Percentiles rank a stretch among this genome's conserved stretches.
These are phyloP conservation scores for Micronycteris hirsuta DNA, from an alignment of 2,113 vertebrate species.

Conservation along the genomic window DNA sequence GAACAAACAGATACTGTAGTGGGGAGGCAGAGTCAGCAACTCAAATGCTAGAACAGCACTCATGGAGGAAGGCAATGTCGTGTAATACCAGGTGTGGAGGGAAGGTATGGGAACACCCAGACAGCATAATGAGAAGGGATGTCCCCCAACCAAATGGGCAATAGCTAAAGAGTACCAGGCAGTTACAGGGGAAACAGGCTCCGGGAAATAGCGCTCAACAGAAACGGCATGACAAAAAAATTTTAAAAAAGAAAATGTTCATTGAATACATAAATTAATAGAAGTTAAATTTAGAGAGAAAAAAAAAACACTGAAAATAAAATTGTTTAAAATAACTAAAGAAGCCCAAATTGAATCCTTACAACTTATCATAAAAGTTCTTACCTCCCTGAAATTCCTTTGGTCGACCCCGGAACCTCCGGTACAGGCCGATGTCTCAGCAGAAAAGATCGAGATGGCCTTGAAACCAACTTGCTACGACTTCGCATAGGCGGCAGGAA, in stretches of 20 bases:
- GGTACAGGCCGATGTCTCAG: constrained; percentile 93
- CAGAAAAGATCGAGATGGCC: constrained; percentile 83
- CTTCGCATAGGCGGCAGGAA: constrained; percentile 50
- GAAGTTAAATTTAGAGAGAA: background rate
- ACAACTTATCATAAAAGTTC: background rate
- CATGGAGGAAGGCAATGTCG: background rate
- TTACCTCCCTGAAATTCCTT: constrained; percentile 78
- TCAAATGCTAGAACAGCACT: background rate
- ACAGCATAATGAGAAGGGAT: background rate
- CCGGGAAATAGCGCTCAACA: background rate
- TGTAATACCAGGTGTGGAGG: background rate
- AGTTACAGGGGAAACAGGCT: background rate
- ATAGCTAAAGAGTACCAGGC: background rate
- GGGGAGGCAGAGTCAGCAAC: background rate
- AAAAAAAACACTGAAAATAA: background rate
- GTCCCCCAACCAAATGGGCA: background rate
- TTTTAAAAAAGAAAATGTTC: background rate
- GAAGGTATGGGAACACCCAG: background rate
- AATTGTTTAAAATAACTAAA: background rate
- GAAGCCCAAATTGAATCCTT: background rate
- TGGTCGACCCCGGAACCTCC: constrained; percentile 82
- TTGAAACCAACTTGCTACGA: constrained; percentile 59
- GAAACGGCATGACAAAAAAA: background rate
- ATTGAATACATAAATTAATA: background rate
- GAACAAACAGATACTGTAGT: background rate